These are phyloP conservation scores for Drosophila micromelanica DNA, from an alignment of 1,140 invertebrate species.

Conservation along the genomic window DNA sequence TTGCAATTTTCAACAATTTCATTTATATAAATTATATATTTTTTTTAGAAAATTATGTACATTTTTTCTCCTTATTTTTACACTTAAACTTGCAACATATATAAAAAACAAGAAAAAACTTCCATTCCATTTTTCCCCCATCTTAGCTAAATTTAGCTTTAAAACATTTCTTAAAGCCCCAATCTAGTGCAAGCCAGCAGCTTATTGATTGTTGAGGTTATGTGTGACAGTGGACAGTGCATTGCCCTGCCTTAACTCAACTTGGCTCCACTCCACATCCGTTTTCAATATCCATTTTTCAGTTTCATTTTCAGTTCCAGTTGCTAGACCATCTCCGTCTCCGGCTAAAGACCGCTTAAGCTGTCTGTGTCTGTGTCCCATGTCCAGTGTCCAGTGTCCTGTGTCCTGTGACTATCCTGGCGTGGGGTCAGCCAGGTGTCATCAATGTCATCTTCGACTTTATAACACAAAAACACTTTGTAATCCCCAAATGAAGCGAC, in stretches of 20 bases:
- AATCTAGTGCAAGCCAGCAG: not conserved
- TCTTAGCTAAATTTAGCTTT: not conserved
- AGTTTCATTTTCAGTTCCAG: constrained; percentile 23
- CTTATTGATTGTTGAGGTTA: constrained; percentile 33
- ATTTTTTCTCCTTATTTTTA: no score
- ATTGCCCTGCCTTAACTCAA: constrained; percentile 29
- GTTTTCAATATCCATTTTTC: constrained; percentile 7
- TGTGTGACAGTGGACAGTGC: constrained; percentile 36
- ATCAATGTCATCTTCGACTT: constrained; percentile 82
- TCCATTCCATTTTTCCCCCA: no score
- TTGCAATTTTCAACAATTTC: no score
- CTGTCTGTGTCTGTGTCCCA: constrained; percentile 43
- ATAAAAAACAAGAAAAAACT: no score
- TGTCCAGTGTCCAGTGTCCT: not conserved
- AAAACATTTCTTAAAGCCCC: constrained; percentile 6
- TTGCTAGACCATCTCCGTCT: constrained; percentile 24
- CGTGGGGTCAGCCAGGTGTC: constrained; percentile 73
- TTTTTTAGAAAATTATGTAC: no score
- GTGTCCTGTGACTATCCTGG: not conserved
- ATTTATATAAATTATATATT: no score
- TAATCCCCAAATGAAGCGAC: constrained; percentile 82
- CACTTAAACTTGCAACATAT: no score
- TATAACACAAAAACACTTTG: constrained; percentile 83
- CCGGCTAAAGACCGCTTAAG: constrained; percentile 52
- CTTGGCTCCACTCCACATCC: not conserved